These are phyloP conservation scores for Herpailurus yagouaroundi DNA, from an alignment of 2,113 vertebrate species.

Conservation along the genomic window DNA sequence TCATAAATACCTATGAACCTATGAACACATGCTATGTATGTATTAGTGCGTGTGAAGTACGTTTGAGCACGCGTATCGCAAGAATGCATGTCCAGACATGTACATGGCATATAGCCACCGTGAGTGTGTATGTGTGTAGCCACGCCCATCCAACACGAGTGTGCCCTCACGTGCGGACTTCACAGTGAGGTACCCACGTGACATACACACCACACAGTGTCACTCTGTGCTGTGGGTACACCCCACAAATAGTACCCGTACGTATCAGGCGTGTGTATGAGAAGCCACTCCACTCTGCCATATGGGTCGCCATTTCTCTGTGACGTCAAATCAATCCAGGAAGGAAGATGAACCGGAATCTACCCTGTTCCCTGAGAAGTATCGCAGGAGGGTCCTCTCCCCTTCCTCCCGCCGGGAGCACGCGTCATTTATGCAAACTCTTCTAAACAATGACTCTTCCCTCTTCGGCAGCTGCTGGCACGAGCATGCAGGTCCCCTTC, in stretches of 20 bases:
- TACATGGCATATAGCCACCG: rapidly evolving
- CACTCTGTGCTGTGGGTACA: rapidly evolving
- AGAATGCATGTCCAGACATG: too few species aligned
- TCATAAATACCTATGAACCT: too few species aligned
- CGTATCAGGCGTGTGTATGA: rapidly evolving
- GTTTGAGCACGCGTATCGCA: rapidly evolving
- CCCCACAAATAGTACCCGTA: rapidly evolving
- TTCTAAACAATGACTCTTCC: constrained; percentile 46
- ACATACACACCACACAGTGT: rapidly evolving
- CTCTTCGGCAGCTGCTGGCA: not conserved
- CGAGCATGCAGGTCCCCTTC: not conserved
- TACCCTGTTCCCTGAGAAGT: not conserved
- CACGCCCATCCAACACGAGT: rapidly evolving
- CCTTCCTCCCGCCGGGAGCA: not conserved
- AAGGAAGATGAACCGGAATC: not conserved
- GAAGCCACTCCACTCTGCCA: not conserved
- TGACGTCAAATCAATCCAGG: not conserved
- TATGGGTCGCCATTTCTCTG: not conserved
- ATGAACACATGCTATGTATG: rapidly evolving
- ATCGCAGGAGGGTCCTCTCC: rapidly evolving
- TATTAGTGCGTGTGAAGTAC: too few species aligned
- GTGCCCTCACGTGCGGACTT: not conserved
- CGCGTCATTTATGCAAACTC: not conserved
- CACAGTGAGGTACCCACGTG: rapidly evolving
- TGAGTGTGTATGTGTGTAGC: rapidly evolving